phyloP scores from a whole-genome alignment of 1,140 invertebrate species.

The Gerris buenoi region DNA sequence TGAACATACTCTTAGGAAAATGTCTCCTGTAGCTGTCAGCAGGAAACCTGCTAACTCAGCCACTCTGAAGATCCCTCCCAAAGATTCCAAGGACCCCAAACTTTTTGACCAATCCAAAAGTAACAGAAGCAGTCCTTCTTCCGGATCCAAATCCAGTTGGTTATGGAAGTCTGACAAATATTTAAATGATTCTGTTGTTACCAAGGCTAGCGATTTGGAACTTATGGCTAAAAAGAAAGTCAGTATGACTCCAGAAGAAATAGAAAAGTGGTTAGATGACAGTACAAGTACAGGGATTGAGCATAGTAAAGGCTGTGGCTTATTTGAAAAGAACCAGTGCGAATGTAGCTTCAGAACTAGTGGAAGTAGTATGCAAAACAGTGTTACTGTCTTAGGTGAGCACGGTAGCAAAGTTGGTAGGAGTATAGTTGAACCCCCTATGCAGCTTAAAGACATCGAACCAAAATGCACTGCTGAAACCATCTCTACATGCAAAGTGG shows the following conservation, averaged over 20 bases:
- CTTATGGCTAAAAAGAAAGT: constrained; percentile 40
- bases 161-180: neutral
- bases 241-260: constrained; percentile 54
- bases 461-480: constrained; percentile 15
- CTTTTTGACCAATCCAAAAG: neutral
- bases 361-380: constrained; percentile 6
- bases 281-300: constrained; percentile 26
- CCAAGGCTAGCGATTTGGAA: constrained; percentile 8
- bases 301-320: constrained; percentile 18
- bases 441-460: constrained; percentile 15
- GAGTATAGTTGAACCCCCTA: constrained; percentile 15
- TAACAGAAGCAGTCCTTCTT: neutral
- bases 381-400: constrained; percentile 1
- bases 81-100: neutral
- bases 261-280: constrained; percentile 53
- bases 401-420: constrained; percentile 11
- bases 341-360: constrained; percentile 16
- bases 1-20: constrained; percentile 21
- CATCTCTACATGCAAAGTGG: constrained; percentile 18
- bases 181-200: constrained; percentile 1
- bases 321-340: constrained; percentile 21
- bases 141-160: neutral
- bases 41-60: constrained; percentile 8
- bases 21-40: constrained; percentile 13
- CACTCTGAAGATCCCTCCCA: neutral